A percentile compares a stretch with the other conserved stretches of the same genome.
Conservation (phyloP, 2,888 invertebrate species). For the Prosapia bicincta region DNA sequence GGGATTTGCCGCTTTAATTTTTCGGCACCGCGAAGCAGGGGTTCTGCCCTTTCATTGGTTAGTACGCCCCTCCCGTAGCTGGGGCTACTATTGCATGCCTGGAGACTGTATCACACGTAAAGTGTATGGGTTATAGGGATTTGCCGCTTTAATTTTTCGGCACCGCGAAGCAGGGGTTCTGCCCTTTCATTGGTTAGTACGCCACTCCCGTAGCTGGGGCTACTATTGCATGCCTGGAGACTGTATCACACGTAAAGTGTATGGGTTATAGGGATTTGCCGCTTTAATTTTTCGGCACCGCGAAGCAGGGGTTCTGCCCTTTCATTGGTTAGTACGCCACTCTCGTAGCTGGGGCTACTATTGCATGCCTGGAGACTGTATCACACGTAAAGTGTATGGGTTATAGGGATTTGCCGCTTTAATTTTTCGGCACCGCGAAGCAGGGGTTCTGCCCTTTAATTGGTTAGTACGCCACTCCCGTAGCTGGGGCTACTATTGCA, state of each 20-base stretch:
- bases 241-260: no score
- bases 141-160: background rate
- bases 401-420: no score
- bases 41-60: background rate
- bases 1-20: background rate
- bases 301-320: background rate
- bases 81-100: no score
- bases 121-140: no score
- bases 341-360: no score
- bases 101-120: no score
- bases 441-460: background rate
- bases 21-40: background rate
- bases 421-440: background rate
- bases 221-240: no score
- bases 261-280: background rate
- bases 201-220: no score
- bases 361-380: no score
- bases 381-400: no score
- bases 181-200: background rate
- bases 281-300: background rate
- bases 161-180: background rate
- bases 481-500: no score
- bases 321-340: background rate
- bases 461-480: background rate
- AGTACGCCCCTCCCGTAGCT: background rate